Evolutionary conservation across 2,797 vertebrate species (phyloP), one percentile per base, ranked within the genome.

Genomic region (Echeneis naucrates): DNA sequence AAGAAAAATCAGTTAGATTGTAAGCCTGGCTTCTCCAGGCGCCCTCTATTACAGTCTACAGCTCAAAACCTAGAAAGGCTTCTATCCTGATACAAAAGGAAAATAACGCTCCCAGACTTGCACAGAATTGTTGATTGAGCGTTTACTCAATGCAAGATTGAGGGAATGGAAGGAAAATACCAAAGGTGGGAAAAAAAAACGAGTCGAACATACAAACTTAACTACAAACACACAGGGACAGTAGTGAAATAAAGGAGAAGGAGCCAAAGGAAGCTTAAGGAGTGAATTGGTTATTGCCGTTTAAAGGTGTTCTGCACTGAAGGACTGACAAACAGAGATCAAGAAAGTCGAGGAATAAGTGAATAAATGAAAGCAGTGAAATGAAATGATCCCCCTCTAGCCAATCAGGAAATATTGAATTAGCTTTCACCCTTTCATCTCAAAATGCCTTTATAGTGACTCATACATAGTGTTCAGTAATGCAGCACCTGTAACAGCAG

Each of bases 1-100:
- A 55, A 32, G 55, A 67, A 50, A 67, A 73, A 84, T 63, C 65
- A n/a, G 54, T 86, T 62, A 55, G 40, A 2, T 51, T 62, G 6
- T 35, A 21, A 33, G 17, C 59, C 11, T 8, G 23, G 9, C 65
- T 68, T 17, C 5, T 33, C 68, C 60, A 40, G 53, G 38, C 62
- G 54, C 35, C 45, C 59, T 50, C 51, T 33, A 35, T 35, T 23
- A n/a, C 35, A 0, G 16, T 26, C 45, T 21, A 8, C 47, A 38
- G 17, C 13, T 8, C 30, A 55, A n/a, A 27, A 52, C 40, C 24
- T 24, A n/a, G n/a, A n/a, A n/a, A n/a, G n/a, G 3, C 35, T 26
- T 47, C 19, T 40, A 47, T 37, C 13, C 40, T 16, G 5, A 32
- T 21, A 26, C 13, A 16, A 7, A 26, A 19, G 4, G 44, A 12